Evolutionary conservation across 23 tunicate genomes (phyloP).

Genomic region (Diplosoma virens): DNA sequence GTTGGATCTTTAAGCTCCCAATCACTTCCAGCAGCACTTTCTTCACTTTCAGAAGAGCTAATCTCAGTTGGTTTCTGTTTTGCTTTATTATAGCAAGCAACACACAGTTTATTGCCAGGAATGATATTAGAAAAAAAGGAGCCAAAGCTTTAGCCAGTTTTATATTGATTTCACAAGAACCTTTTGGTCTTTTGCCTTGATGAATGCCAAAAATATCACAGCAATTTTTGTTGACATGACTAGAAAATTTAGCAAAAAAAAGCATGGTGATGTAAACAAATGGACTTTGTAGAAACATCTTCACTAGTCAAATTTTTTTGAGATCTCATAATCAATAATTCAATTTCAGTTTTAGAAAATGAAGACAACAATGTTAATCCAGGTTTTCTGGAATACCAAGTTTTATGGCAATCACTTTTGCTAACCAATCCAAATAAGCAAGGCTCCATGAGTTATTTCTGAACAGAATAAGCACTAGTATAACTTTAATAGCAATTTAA

Average conservation of each 20-base stretch:
- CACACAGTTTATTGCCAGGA: slow-evolving; percentile 5
- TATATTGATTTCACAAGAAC: neutral
- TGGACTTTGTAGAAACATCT: neutral
- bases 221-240: slow-evolving; percentile 2
- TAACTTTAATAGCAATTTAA: too few relatives aligned
- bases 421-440: slow-evolving; percentile 7
- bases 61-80: neutral
- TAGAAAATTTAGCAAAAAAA: neutral
- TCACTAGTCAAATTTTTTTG: neutral
- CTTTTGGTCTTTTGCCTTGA: slow-evolving; percentile 11
- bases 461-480: too few relatives aligned
- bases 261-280: slow-evolving; percentile 11
- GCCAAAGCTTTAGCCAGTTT: slow-evolving; percentile 4
- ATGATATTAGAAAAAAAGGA: neutral
- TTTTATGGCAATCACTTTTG: slow-evolving; percentile 10
- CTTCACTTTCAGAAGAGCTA: slow-evolving; percentile 3
- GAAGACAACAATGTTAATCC: slow-evolving; percentile 9
- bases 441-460: slow-evolving; percentile 14
- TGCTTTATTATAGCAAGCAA: neutral
- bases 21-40: neutral
- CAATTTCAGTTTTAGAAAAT: slow-evolving; percentile 2
- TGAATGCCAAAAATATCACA: slow-evolving; percentile 23
- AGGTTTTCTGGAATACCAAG: slow-evolving; percentile 10
- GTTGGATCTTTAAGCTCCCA: neutral
- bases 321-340: neutral